Conservation (phyloP, 2,888 invertebrate genomes). For the Furcula furcula region DNA sequence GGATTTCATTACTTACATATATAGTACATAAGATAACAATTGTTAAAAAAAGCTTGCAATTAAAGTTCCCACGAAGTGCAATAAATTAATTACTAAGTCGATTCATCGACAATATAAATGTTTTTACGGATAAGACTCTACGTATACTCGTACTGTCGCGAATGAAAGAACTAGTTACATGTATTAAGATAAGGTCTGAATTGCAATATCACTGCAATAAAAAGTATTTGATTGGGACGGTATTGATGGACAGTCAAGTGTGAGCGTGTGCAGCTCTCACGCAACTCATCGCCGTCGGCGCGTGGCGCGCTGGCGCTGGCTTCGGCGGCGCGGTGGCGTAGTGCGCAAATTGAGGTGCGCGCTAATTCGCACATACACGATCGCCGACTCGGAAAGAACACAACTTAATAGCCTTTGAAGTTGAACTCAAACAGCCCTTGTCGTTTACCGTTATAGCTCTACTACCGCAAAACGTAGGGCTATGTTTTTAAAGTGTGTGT, state of each 20-base stretch:
- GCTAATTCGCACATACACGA: constrained; percentile 25
- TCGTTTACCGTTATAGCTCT: too few species aligned
- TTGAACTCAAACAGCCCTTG: too few species aligned
- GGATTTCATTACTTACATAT: too few species aligned
- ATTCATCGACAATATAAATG: neutral
- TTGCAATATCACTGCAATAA: neutral
- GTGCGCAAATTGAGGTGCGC: constrained; percentile 33
- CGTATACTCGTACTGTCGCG: too few species aligned
- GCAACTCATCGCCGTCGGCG: constrained; percentile 24
- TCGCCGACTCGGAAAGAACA: constrained; percentile 27
- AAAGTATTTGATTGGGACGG: neutral
- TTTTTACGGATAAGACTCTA: neutral
- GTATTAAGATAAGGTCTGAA: neutral
- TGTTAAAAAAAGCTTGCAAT: too few species aligned
- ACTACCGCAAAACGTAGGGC: too few species aligned
- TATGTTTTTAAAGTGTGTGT: too few species aligned
- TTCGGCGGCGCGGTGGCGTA: constrained; percentile 13
- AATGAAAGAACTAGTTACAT: too few species aligned
- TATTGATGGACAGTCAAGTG: constrained; percentile 13
- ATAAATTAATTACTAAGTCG: neutral
- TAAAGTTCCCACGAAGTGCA: neutral
- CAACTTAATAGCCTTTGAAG: constrained; percentile 17
- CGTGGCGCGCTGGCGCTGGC: constrained; percentile 13
- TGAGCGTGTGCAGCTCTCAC: constrained; percentile 26
- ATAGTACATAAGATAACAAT: too few species aligned